Base-by-base conservation (phyloP, 2,888 invertebrate species). In the Cinara cedri region DNA sequence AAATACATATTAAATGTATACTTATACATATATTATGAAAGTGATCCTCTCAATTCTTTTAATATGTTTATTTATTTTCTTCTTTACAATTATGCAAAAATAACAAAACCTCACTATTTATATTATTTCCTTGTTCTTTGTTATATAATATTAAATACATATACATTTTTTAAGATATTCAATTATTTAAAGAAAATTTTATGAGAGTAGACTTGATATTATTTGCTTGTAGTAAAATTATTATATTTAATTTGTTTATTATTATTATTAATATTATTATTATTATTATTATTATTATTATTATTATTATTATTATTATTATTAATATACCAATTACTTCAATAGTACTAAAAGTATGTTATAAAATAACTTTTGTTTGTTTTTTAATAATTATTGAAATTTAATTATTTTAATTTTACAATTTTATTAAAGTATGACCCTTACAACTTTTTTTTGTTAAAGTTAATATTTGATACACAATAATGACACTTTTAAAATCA, bases 171-270 rank as follows among this genome's bases (percentile, higher is more conserved):
- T 10, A 54, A 54, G 11, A n/a, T 24, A 57, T 70, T 54, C 51
- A 26, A 57, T 44, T 72, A 72, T 72, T 51, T 34, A 65, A 75
- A 75, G 34, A 65, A 42, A 65, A 34, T 51, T 63, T 34, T 75
- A 75, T 54, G 42, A 65, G 42, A 65, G 74, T 75, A 75, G 63
- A 72, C 62, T 75, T 75, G 21, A 74, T 74, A 65, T 54, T 44
- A 75, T 75, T 65, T 75, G 54, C 54, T 75, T 54, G 34, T 75
- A 75, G 74, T 75, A 54, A 54, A 75, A 75, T 72, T 72, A 51
- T 51, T 72, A 51, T 51, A 49, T 72, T 72, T 60, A 49, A 49
- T 63, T 65, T 74, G 51, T 74, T 63, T 63, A 55, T 55, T 55
- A 55, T 60, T 60, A 60, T 60, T 26, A 60, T 60, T 26, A n/a